Conservation (phyloP, 2,797 vertebrate genomes). For the Odontamblyopus rebecca region DNA sequence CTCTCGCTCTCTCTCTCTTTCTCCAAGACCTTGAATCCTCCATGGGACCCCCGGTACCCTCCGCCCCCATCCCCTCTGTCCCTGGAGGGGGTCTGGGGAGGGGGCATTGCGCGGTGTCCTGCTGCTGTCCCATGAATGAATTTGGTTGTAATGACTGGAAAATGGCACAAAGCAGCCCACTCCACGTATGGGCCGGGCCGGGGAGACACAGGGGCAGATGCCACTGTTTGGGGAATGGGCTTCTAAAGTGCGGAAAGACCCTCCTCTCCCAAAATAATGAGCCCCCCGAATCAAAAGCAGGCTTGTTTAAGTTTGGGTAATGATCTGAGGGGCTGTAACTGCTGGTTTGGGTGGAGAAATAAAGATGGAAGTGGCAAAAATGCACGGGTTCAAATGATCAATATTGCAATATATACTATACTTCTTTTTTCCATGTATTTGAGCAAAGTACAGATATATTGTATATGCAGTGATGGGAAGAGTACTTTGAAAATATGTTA, state of each 20-base stretch:
- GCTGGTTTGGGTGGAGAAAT: background rate
- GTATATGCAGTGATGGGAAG: too few species aligned
- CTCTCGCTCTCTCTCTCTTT: constrained; percentile 79
- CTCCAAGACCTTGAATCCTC: constrained; percentile 86
- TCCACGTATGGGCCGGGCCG: constrained; percentile 86
- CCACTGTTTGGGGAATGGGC: constrained; percentile 87
- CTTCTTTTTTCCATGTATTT: too few species aligned
- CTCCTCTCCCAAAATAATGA: constrained; percentile 40
- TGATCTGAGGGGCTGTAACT: background rate
- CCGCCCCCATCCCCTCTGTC: constrained; percentile 77
- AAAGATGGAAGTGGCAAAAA: background rate
- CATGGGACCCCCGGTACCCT: constrained; percentile 80
- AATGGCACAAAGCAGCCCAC: constrained; percentile 82
- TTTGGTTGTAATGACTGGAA: constrained; percentile 95
- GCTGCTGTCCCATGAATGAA: constrained; percentile 96
- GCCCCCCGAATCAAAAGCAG: background rate
- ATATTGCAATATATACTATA: too few species aligned
- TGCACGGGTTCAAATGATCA: too few species aligned
- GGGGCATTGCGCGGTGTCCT: constrained; percentile 83
- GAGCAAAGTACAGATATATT: too few species aligned
- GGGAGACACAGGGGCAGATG: constrained; percentile 83
- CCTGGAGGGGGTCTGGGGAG: constrained; percentile 73
- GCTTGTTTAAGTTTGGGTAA: constrained; percentile 7
- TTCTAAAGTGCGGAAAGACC: constrained; percentile 80
- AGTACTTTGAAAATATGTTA: too few species aligned